Percentiles rank a stretch among this genome's conserved stretches.
These are phyloP conservation scores for Macroglossus sobrinus DNA, from an alignment of 2,113 vertebrate species.

Conservation along the genomic window DNA sequence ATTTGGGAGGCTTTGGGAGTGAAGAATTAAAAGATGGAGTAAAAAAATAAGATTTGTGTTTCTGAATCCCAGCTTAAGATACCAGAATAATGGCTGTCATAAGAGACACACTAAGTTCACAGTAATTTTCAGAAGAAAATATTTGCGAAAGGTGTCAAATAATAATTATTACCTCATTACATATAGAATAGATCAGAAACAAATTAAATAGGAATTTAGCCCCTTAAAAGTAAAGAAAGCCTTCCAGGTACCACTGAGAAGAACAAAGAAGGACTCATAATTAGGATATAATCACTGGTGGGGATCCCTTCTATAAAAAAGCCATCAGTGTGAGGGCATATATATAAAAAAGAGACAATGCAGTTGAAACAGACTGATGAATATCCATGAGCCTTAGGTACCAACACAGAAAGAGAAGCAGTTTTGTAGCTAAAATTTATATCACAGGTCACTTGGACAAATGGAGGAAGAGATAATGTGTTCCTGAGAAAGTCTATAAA, in stretches of 20 bases:
- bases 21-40: not conserved
- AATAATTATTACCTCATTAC: not conserved
- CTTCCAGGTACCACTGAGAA: not conserved
- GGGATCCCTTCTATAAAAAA: not conserved
- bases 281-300: not conserved
- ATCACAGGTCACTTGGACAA: constrained; percentile 7
- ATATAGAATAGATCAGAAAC: not conserved
- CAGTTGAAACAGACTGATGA: not conserved
- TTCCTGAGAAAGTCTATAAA: not conserved
- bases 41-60: not conserved
- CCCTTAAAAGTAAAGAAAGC: not conserved
- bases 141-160: constrained; percentile 16
- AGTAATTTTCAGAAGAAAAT: constrained; percentile 13
- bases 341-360: not conserved
- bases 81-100: not conserved
- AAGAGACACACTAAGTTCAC: not conserved
- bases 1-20: not conserved
- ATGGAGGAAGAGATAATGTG: not conserved
- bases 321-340: not conserved
- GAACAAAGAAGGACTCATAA: not conserved
- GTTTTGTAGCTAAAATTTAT: not conserved
- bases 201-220: not conserved
- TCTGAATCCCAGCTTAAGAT: not conserved
- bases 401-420: not conserved
- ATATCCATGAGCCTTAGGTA: not conserved